These are phyloP conservation scores for Premnoplex brunnescens DNA, from an alignment of 2,797 vertebrate genomes.

Conservation along the genomic window DNA sequence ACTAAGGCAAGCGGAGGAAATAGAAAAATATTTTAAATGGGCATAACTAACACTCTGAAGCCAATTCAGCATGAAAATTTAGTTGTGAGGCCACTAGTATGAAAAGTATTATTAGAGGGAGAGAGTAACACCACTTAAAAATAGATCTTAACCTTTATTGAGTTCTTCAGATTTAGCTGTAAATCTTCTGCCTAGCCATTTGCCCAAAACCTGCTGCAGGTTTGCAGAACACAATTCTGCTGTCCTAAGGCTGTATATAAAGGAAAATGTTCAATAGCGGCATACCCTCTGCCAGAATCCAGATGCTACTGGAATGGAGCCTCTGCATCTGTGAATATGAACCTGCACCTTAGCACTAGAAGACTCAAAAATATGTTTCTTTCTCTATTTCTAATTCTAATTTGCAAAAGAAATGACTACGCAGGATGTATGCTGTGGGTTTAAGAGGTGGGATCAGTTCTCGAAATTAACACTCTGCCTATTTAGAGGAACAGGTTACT, in stretches of 20 bases:
- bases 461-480: not conserved
- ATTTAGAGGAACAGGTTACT: not conserved
- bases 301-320: not conserved
- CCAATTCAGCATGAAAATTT: not conserved
- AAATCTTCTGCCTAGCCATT: not conserved
- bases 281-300: not conserved
- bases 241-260: not conserved
- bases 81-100: not conserved
- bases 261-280: not conserved
- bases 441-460: not conserved
- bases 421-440: not conserved
- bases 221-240: not conserved
- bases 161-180: not conserved
- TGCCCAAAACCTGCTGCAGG: not conserved
- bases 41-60: not conserved
- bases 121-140: not conserved
- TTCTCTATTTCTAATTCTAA: not conserved
- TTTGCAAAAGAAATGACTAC: not conserved
- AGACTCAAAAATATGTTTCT: not conserved
- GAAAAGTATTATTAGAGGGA: not conserved
- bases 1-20: not conserved
- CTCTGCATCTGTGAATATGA: not conserved
- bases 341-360: not conserved
- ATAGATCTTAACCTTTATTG: not conserved
- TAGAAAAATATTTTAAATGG: not conserved